Percentiles rank a stretch among this genome's conserved stretches.
phyloP scores from a whole-genome alignment of 2,888 invertebrate species.

The Heteromyza rotundicornis region DNA sequence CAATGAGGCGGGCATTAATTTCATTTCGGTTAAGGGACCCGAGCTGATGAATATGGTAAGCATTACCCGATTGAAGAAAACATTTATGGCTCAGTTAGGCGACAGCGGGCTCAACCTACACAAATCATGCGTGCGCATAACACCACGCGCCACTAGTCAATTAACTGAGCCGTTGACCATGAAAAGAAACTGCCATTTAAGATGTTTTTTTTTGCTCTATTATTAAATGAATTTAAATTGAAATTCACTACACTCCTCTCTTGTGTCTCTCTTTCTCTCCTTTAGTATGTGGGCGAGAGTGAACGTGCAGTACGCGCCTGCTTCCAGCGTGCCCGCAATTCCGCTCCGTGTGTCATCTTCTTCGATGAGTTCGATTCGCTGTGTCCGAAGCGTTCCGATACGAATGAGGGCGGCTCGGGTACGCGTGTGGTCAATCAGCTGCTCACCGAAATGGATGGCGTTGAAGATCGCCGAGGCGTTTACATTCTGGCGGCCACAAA shows the following conservation, averaged over 20 bases:
- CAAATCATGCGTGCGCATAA: no score
- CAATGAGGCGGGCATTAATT: slow-evolving; percentile 98
- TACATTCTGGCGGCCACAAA: slow-evolving; percentile 97
- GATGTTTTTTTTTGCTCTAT: no score
- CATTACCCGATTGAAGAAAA: neutral
- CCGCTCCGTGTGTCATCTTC: slow-evolving; percentile 97
- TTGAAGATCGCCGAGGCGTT: slow-evolving; percentile 89
- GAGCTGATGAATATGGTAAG: slow-evolving; percentile 95
- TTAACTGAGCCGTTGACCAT: no score
- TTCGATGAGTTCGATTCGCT: slow-evolving; percentile 98
- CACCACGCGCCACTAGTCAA: no score
- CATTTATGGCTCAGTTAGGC: no score
- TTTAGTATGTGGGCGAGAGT: slow-evolving; percentile 95
- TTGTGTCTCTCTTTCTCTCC: slow-evolving; percentile 29
- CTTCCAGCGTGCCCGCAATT: slow-evolving; percentile 92
- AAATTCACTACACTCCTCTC: neutral
- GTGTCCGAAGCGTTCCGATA: slow-evolving; percentile 86
- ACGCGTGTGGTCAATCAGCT: slow-evolving; percentile 94
- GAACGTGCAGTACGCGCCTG: slow-evolving; percentile 96
- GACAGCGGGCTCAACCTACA: no score
- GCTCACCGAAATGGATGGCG: slow-evolving; percentile 98
- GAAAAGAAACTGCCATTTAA: no score
- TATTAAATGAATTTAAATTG: neutral
- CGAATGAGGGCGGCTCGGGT: slow-evolving; percentile 75
- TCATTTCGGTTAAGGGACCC: slow-evolving; percentile 98